Percentiles rank a stretch among this genome's conserved stretches.
phyloP scores from a whole-genome alignment of 1,140 invertebrate genomes.

The Druon quercuslanigerum region DNA sequence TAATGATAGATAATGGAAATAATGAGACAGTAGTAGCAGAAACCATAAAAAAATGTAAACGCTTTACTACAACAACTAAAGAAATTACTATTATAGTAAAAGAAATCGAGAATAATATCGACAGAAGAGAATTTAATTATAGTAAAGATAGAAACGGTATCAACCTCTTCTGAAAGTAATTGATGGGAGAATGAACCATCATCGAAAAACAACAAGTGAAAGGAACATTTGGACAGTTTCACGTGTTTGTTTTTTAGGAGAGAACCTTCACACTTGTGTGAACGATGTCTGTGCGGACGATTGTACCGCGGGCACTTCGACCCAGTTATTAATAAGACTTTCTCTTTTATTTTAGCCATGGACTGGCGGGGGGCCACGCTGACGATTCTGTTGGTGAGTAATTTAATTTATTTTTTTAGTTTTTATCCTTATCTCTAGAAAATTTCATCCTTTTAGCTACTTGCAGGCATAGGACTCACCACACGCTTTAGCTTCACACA shows the following conservation, averaged over 20 bases:
- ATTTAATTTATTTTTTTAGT: conserved; percentile 34
- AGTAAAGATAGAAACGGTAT: not conserved
- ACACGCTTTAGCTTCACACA: too few relatives aligned
- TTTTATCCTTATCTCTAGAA: not conserved
- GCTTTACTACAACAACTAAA: too few relatives aligned
- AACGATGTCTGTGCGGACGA: conserved; percentile 48
- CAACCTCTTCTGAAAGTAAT: not conserved
- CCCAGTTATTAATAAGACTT: conserved; percentile 71
- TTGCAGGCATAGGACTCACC: not conserved
- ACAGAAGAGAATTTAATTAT: too few relatives aligned
- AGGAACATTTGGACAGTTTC: conserved; percentile 22
- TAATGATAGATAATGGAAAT: too few relatives aligned
- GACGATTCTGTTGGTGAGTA: conserved; percentile 68
- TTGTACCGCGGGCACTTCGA: conserved; percentile 55
- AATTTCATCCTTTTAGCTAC: not conserved
- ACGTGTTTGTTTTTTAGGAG: conserved; percentile 32
- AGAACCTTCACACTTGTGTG: conserved; percentile 28
- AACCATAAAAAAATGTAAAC: too few relatives aligned
- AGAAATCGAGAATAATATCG: too few relatives aligned
- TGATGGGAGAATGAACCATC: conserved; percentile 11
- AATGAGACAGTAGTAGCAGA: too few relatives aligned
- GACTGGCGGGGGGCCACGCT: conserved; percentile 65
- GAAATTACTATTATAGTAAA: too few relatives aligned
- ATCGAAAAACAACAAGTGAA: conserved; percentile 7
- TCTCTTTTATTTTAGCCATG: conserved; percentile 74